Evolutionary conservation across 2,797 vertebrate genomes (phyloP).

Genomic region (Myoxocephalus aenaeus): DNA sequence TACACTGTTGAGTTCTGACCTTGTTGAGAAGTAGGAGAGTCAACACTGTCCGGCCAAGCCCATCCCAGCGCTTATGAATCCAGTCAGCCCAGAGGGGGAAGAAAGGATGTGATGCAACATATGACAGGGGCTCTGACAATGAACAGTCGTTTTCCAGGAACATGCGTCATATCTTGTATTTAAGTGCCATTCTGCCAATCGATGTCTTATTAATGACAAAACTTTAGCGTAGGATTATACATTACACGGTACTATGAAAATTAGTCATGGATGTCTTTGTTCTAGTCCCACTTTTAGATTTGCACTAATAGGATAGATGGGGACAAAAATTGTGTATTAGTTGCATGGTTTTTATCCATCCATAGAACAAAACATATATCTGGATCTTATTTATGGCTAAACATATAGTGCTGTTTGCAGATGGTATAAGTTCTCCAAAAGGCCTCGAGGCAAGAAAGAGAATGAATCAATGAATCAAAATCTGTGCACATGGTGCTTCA

Average conservation of each 20-base stretch:
- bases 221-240: not conserved
- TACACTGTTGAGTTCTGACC: slow-evolving; percentile 46
- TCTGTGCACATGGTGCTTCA: not conserved
- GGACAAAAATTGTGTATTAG: not conserved
- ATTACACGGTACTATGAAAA: slow-evolving; percentile 1
- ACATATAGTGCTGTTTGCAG: not conserved
- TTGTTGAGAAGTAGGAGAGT: slow-evolving; percentile 34
- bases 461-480: not conserved
- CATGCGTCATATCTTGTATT: slow-evolving; percentile 43
- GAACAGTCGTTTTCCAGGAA: slow-evolving; percentile 44
- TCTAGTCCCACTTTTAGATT: not conserved
- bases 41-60: slow-evolving; percentile 42
- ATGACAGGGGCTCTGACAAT: slow-evolving; percentile 41
- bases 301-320: not conserved
- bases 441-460: not conserved
- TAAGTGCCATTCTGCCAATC: not conserved
- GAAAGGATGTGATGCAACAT: slow-evolving; percentile 69
- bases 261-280: not conserved
- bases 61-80: slow-evolving; percentile 36
- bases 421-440: slow-evolving; percentile 6
- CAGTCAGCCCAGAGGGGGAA: slow-evolving; percentile 45
- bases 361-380: not conserved
- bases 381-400: not conserved
- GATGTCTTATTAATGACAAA: not conserved
- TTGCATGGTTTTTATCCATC: not conserved